Evolutionary conservation across 2,797 vertebrate genomes (phyloP), one percentile per base, ranked within the genome.

Genomic region (Agapornis canus): DNA sequence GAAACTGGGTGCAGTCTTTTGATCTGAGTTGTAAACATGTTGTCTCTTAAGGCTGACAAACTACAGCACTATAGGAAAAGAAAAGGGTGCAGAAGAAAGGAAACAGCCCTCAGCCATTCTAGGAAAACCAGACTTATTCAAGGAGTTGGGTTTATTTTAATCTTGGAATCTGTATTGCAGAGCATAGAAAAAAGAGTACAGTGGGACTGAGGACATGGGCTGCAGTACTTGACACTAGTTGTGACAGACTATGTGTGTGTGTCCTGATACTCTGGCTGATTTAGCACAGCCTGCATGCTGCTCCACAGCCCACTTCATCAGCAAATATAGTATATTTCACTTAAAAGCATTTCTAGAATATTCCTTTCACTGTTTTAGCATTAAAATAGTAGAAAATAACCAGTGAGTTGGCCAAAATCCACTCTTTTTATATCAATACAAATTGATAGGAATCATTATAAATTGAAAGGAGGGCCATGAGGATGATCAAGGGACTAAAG

Each of bases 101-200:
- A 29, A 84, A 42, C 0, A 0, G 9, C 52, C 19, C 40, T 0
- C 0, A n/a, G 57, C 15, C 13, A 3, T 52, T 73, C 32, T 18
- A 49, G 35, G 16, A 54, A 79, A 52, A 69, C 6, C 29, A 40
- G 26, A 18, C 82, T 64, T 79, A 10, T 79, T 70, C n/a, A 42
- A 86, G 54, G 21, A 65, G 13, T 19, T 26, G 29, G 1, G 1
- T 0, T n/a, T 64, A 42, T 35, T 23, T 31, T 60, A 7, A 70
- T 75, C 51, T 73, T 59, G 1, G 2, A 63, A 52, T 57, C 77
- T 47, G 4, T 14, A 13, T 6, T 69, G 48, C 49, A 83, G 76
- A 54, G 70, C 45, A 26, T 9, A 22, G 75, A 43, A 76, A 31
- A 49, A 43, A 35, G 45, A 61, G 47, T 11, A 17, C 6, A 4